Percentiles rank a stretch among this genome's conserved stretches.
These are phyloP conservation scores for Eospalax fontanierii DNA, from an alignment of 2,797 vertebrate species.

Conservation along the genomic window DNA sequence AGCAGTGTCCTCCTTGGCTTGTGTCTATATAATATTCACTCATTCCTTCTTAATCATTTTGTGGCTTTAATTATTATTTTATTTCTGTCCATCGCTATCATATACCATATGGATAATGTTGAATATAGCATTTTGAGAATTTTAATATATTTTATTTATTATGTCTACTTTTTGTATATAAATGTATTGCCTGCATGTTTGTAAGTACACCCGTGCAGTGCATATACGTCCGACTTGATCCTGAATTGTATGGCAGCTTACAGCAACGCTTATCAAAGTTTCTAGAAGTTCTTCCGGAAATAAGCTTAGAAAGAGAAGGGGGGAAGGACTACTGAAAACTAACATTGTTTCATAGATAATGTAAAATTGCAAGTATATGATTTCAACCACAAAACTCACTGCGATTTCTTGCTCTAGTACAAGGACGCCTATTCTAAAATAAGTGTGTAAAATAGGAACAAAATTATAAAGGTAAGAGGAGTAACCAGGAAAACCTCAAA, in stretches of 20 bases:
- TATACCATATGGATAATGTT: neutral
- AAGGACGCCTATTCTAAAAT: neutral
- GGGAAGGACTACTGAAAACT: neutral
- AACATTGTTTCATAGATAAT: neutral
- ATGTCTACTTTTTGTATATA: too few species aligned
- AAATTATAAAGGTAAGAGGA: neutral
- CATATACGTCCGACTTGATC: neutral
- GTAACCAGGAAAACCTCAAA: neutral
- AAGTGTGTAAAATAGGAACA: neutral
- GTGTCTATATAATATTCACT: neutral
- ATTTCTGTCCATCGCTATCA: neutral
- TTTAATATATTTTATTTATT: too few species aligned
- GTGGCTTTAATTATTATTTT: neutral
- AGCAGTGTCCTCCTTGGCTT: neutral
- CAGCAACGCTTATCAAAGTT: neutral
- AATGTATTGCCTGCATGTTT: too few species aligned
- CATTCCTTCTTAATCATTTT: neutral
- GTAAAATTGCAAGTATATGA: neutral
- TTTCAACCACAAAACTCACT: neutral
- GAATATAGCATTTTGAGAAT: neutral
- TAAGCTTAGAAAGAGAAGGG: neutral
- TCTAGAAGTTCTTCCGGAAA: neutral
- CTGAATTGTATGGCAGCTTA: neutral
- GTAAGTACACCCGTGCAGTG: too few species aligned
- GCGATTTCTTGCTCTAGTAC: neutral